Evolutionary conservation across 1,140 invertebrate species (phyloP).

Genomic region (Nilaparvata lugens): DNA sequence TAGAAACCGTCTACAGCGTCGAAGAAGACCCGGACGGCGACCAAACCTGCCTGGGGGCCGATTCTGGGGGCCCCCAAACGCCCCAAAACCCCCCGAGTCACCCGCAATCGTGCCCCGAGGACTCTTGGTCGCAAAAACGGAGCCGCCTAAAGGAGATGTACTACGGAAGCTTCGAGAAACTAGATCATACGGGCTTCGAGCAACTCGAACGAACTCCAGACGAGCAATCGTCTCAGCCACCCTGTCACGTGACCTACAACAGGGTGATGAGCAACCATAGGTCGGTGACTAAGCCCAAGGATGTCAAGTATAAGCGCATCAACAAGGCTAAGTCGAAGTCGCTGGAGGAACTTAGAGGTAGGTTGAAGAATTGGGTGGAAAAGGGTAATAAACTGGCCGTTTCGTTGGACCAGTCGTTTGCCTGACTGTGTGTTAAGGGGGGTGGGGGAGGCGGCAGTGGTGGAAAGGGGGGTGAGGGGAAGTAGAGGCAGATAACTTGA

Average conservation of each 20-base stretch:
- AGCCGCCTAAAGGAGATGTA: constrained; percentile 26
- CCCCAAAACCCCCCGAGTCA: neutral
- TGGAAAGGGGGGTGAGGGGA: no score
- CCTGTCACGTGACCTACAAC: constrained; percentile 65
- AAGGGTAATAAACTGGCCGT: constrained; percentile 56
- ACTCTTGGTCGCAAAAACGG: neutral
- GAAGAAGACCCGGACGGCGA: constrained; percentile 67
- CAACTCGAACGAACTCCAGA: no score
- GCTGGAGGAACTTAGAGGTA: constrained; percentile 69
- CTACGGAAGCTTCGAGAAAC: constrained; percentile 40
- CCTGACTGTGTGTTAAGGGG: constrained; percentile 8
- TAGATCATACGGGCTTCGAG: no score
- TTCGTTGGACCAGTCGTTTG: constrained; percentile 43
- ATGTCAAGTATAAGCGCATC: constrained; percentile 82
- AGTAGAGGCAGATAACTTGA: no score
- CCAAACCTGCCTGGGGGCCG: constrained; percentile 17
- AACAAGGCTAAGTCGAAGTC: constrained; percentile 85
- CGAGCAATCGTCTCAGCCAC: constrained; percentile 29
- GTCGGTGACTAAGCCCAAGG: constrained; percentile 80
- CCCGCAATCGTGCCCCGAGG: constrained; percentile 23
- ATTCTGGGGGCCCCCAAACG: constrained; percentile 1
- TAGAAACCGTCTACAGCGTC: constrained; percentile 78
- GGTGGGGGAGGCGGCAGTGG: no score
- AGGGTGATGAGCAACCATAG: constrained; percentile 82
- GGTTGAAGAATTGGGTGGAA: constrained; percentile 74